Evolutionary conservation across 2,113 vertebrate genomes (phyloP).

Genomic region (Malurus elegans): DNA sequence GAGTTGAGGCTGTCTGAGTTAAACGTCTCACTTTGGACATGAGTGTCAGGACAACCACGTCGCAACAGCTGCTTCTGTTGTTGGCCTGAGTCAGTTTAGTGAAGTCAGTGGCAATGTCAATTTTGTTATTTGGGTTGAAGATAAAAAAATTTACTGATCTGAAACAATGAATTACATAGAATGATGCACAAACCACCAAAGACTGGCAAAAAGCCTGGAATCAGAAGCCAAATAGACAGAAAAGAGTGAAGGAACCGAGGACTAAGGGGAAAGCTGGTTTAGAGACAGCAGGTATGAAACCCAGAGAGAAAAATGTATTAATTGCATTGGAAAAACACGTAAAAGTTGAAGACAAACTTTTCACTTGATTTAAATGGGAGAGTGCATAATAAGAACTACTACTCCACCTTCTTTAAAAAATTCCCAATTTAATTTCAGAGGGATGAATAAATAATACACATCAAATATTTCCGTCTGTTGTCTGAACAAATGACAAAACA

Average conservation of each 20-base stretch:
- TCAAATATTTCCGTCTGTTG: background rate
- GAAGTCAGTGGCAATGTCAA: background rate
- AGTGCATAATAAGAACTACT: background rate
- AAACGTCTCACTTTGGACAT: background rate
- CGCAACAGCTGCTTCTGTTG: background rate
- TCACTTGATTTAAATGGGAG: background rate
- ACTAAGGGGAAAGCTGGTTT: conserved; percentile 1
- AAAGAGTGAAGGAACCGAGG: background rate
- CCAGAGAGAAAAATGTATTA: conserved; percentile 1
- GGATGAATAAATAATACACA: background rate
- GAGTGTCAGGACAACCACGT: background rate
- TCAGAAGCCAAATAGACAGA: conserved; percentile 7
- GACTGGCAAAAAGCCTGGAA: background rate
- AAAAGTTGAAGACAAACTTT: background rate
- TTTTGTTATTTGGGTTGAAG: conserved; percentile 13
- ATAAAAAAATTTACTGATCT: conserved; percentile 24
- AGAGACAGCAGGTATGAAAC: conserved; percentile 23
- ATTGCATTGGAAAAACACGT: background rate
- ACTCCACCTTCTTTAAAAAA: background rate
- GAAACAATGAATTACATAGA: conserved; percentile 16
- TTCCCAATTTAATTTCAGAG: background rate
- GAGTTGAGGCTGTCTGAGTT: background rate
- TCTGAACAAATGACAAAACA: background rate
- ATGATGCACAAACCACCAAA: background rate
- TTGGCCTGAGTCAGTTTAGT: background rate